Conservation (phyloP, 2,797 vertebrate genomes). For the Selene dorsalis region DNA sequence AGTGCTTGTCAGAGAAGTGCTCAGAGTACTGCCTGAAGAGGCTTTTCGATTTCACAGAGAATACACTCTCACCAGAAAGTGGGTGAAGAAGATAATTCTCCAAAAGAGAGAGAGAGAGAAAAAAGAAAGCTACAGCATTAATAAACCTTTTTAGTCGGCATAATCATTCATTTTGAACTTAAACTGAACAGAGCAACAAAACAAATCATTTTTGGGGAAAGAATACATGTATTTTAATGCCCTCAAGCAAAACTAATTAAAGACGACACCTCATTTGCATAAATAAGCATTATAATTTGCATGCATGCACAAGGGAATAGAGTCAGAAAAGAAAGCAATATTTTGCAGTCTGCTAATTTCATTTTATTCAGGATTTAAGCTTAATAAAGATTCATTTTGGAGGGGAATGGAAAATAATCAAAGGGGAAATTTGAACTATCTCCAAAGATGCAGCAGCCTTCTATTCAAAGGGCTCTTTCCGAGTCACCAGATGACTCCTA, state of each 20-base stretch:
- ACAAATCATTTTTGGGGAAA: slow-evolving; percentile 90
- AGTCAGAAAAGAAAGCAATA: slow-evolving; percentile 89
- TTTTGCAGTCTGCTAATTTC: slow-evolving; percentile 91
- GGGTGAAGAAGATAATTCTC: slow-evolving; percentile 86
- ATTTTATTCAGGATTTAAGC: slow-evolving; percentile 90
- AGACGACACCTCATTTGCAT: slow-evolving; percentile 91
- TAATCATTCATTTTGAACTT: slow-evolving; percentile 89
- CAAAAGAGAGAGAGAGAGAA: slow-evolving; percentile 67
- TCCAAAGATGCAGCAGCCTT: slow-evolving; percentile 88
- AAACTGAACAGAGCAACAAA: slow-evolving; percentile 88
- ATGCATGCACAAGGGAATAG: slow-evolving; percentile 88
- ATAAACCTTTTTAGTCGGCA: slow-evolving; percentile 87
- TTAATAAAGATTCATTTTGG: slow-evolving; percentile 91
- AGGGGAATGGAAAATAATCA: slow-evolving; percentile 86
- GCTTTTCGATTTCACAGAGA: slow-evolving; percentile 83
- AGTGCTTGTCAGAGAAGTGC: slow-evolving; percentile 74
- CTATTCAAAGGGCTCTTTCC: slow-evolving; percentile 84
- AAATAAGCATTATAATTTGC: slow-evolving; percentile 93
- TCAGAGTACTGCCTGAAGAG: slow-evolving; percentile 77
- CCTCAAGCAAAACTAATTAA: slow-evolving; percentile 92
- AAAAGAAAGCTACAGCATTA: slow-evolving; percentile 80
- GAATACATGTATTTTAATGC: slow-evolving; percentile 92
- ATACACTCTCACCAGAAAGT: slow-evolving; percentile 75
- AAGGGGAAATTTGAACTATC: slow-evolving; percentile 88
- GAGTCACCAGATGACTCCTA: slow-evolving; percentile 86